Evolutionary conservation across 2,113 vertebrate species (phyloP).

Genomic region (Tyto alba): DNA sequence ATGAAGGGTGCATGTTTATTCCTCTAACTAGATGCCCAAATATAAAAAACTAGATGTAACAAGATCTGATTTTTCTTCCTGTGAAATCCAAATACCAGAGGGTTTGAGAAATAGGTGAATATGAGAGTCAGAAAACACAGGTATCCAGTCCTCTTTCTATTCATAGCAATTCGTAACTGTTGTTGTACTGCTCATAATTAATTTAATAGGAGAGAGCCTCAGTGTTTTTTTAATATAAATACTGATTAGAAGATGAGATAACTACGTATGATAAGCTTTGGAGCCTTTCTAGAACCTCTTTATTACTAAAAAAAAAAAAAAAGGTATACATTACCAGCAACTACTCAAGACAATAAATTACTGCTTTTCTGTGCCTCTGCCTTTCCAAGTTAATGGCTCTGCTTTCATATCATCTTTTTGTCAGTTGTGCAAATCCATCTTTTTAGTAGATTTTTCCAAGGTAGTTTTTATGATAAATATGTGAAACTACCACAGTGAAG

Average conservation of each 20-base stretch:
- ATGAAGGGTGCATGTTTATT: not conserved
- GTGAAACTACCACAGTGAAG: not conserved
- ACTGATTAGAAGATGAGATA: not conserved
- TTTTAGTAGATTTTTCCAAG: not conserved
- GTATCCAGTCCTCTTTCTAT: not conserved
- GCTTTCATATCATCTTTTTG: not conserved
- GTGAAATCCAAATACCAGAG: not conserved
- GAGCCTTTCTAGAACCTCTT: not conserved
- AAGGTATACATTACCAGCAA: not conserved
- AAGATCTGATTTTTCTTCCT: not conserved
- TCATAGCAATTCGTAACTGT: not conserved
- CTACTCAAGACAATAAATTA: not conserved
- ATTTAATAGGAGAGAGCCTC: not conserved
- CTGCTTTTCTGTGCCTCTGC: not conserved
- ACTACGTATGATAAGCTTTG: not conserved
- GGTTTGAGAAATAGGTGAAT: not conserved
- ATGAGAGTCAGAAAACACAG: not conserved
- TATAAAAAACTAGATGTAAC: not conserved
- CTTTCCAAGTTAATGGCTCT: not conserved
- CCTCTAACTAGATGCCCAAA: not conserved
- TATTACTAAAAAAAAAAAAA: not conserved
- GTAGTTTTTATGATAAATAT: not conserved
- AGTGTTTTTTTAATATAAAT: not conserved
- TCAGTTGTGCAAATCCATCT: not conserved
- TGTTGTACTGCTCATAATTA: not conserved